Base-by-base conservation (phyloP, 2,797 vertebrate genomes). In the Potorous gilbertii region DNA sequence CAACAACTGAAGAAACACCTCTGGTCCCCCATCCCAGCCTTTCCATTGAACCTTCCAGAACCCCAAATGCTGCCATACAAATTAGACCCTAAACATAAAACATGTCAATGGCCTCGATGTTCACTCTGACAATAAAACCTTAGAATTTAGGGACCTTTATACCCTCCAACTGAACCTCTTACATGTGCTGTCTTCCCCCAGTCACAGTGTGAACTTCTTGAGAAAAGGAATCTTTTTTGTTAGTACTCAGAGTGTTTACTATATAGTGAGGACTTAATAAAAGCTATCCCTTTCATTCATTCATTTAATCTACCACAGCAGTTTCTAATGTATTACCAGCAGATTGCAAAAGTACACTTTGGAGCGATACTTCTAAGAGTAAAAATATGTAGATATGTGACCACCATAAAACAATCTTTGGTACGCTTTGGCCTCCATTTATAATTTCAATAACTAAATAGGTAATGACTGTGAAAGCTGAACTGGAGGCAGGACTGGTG, bases 401-500 rank as follows among this genome's bases (percentile, higher is more conserved):
- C 9, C 74, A 87, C 9, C 1, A 11, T 50, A 87, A 87, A 87
- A 87, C 9, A 87, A 50, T 28, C n/a, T 81, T 46, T 27, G 21
- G 6, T 40, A 46, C 27, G 40, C 74, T 46, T 46, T 87, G 74
- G 21, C 40, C 66, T 87, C 40, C 21, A 87, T 27, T 87, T 27
- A 87, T 81, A 95, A 90, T 89, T 57, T 96, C 59, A 95, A 28
- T 66, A 92, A 31, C 11, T 2, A 97, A 94, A 96, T 66, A 11
- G 12, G 96, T 57, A 28, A 57, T 57, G 56, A 57, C 28, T 29
- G 9, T 29, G 27, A 11, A 9, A 10, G 27, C 56, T 57, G 28
- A 57, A 57, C 56, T 29, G 28, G 27, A 57, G 56, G 9, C 27
- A 57, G 56, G 56, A 57, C 56, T 29, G 28, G 28, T 57, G 56